Evolutionary conservation across 2,797 vertebrate genomes (phyloP).

Genomic region (Mus spretus): DNA sequence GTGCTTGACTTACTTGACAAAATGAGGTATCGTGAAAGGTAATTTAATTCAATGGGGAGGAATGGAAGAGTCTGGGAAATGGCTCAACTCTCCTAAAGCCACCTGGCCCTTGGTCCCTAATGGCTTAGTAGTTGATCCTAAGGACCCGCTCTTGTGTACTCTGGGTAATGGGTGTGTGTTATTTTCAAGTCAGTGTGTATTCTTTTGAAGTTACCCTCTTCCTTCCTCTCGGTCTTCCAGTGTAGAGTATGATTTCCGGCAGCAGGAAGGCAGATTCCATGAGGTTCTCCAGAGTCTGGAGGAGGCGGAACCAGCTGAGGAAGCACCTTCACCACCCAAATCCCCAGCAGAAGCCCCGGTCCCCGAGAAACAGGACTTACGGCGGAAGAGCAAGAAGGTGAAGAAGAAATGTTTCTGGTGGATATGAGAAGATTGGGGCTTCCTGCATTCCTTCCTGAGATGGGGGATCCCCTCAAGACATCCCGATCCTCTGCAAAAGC

Average conservation of each 20-base stretch:
- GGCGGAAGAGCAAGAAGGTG: conserved; percentile 94
- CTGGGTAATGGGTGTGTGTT: background rate
- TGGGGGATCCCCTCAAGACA: background rate
- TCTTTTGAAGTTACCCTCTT: conserved; percentile 55
- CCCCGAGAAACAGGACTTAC: conserved; percentile 88
- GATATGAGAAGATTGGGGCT: conserved; percentile 90
- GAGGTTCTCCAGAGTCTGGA: conserved; percentile 91
- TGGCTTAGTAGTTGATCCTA: background rate
- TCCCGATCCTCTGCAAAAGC: background rate
- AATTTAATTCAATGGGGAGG: background rate
- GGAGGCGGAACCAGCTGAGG: conserved; percentile 84
- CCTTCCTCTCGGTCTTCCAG: conserved; percentile 87
- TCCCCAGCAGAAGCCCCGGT: conserved; percentile 82
- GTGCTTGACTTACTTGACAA: background rate
- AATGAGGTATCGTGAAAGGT: background rate
- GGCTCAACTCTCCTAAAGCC: background rate
- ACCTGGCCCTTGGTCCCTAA: background rate
- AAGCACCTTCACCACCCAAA: conserved; percentile 84
- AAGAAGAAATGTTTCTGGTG: conserved; percentile 99
- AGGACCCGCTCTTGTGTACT: background rate
- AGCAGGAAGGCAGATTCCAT: conserved; percentile 96
- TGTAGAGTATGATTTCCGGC: conserved; percentile 98
- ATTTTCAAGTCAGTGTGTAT: too few species aligned
- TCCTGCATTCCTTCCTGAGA: background rate
- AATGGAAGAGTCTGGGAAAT: background rate